These are phyloP conservation scores for Dicycla oo DNA, from an alignment of 2,888 invertebrate species.

Conservation along the genomic window DNA sequence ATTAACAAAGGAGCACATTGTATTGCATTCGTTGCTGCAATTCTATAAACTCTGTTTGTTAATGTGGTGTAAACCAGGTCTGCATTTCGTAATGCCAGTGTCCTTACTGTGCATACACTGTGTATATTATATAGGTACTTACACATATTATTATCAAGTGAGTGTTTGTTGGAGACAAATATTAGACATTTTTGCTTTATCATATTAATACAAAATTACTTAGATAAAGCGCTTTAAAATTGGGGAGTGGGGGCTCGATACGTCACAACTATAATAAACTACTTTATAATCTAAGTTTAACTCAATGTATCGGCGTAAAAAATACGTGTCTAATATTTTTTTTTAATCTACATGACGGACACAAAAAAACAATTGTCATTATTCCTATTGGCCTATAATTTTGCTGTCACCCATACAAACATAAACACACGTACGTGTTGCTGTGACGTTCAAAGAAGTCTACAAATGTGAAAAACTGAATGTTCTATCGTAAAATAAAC, in stretches of 20 bases:
- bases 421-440: neutral
- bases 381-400: neutral
- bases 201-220: too few relatives aligned
- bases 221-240: too few relatives aligned
- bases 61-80: constrained; percentile 14
- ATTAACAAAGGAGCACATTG: constrained; percentile 22
- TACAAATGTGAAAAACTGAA: neutral
- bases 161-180: neutral
- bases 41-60: constrained; percentile 19
- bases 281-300: too few relatives aligned
- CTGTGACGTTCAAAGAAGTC: neutral
- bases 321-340: too few relatives aligned
- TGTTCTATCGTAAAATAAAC: neutral
- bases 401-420: too few relatives aligned
- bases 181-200: too few relatives aligned
- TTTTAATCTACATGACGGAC: too few relatives aligned
- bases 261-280: too few relatives aligned
- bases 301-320: too few relatives aligned
- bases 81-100: neutral
- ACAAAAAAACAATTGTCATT: too few relatives aligned
- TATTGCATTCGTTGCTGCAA: constrained; percentile 22
- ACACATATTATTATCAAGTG: neutral
- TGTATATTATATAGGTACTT: neutral
- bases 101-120: neutral
- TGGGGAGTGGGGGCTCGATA: too few relatives aligned